A percentile compares a stretch with the other conserved stretches of the same genome.
Evolutionary conservation across 2,888 invertebrate genomes (phyloP).

Genomic region (Bugula neritina): DNA sequence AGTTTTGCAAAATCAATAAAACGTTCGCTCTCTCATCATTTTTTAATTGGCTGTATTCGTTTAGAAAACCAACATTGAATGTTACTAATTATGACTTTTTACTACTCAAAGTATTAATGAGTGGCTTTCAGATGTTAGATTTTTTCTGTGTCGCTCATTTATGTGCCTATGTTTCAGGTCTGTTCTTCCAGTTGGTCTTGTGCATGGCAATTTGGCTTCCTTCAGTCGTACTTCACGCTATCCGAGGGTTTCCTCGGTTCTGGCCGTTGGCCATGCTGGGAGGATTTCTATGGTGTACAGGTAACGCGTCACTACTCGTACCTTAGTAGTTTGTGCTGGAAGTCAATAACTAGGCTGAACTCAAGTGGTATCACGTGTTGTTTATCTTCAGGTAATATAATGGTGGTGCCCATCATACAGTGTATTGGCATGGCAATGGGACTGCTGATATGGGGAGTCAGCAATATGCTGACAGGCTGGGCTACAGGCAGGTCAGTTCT

Average conservation of each 20-base stretch:
- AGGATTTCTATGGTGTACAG: slow-evolving; percentile 55
- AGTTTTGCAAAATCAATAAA: no score
- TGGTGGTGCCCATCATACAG: slow-evolving; percentile 55
- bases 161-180: slow-evolving; percentile 48
- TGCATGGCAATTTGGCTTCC: slow-evolving; percentile 51
- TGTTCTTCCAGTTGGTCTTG: slow-evolving; percentile 57
- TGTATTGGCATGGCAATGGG: slow-evolving; percentile 55
- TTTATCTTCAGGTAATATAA: slow-evolving; percentile 51
- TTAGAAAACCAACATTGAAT: no score
- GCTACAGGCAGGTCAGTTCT: slow-evolving; percentile 50
- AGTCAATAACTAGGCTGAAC: neutral
- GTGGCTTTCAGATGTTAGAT: no score
- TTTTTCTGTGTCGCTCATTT: no score
- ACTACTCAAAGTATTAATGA: no score
- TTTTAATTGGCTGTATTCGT: no score
- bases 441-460: slow-evolving; percentile 55
- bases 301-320: slow-evolving; percentile 35
- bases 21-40: no score
- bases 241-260: slow-evolving; percentile 49
- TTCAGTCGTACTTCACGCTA: slow-evolving; percentile 50
- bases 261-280: slow-evolving; percentile 56
- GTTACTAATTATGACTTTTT: no score
- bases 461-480: slow-evolving; percentile 55
- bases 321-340: neutral
- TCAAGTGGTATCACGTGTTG: neutral